These are phyloP conservation scores for Proteles cristata DNA, from an alignment of 2,113 vertebrate species.

Conservation along the genomic window DNA sequence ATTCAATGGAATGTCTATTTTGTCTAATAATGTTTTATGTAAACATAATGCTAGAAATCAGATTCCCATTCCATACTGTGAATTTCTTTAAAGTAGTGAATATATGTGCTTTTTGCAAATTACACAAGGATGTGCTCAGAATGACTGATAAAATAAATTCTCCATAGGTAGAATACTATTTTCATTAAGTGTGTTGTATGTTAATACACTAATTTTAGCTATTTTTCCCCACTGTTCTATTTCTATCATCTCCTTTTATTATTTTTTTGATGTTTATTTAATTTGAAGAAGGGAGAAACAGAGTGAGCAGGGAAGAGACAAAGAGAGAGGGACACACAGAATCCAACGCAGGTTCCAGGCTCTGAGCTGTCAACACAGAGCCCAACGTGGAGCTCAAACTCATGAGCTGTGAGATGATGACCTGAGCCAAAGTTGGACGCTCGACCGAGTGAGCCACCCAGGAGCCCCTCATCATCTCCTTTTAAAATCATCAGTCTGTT, in stretches of 20 bases:
- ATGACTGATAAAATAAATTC: background rate
- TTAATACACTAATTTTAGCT: background rate
- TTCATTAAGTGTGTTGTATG: background rate
- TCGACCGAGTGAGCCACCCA: too few species aligned
- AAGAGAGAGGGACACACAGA: too few species aligned
- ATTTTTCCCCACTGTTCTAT: background rate
- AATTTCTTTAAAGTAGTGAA: background rate
- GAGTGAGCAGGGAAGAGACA: too few species aligned
- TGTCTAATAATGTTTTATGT: background rate
- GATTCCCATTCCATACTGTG: background rate
- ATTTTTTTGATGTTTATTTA: too few species aligned
- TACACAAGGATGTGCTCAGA: background rate
- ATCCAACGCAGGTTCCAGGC: too few species aligned
- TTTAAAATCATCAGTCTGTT: background rate
- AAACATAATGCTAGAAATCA: background rate
- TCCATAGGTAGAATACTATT: background rate
- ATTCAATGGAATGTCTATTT: background rate
- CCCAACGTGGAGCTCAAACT: too few species aligned
- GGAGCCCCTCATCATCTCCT: background rate
- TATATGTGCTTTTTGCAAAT: background rate
- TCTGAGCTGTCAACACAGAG: too few species aligned
- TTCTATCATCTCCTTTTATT: background rate
- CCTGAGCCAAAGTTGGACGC: too few species aligned
- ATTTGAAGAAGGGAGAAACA: too few species aligned
- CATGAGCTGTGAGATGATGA: too few species aligned